phyloP scores from a whole-genome alignment of 2,888 invertebrate genomes.

The Gari tellinella region DNA sequence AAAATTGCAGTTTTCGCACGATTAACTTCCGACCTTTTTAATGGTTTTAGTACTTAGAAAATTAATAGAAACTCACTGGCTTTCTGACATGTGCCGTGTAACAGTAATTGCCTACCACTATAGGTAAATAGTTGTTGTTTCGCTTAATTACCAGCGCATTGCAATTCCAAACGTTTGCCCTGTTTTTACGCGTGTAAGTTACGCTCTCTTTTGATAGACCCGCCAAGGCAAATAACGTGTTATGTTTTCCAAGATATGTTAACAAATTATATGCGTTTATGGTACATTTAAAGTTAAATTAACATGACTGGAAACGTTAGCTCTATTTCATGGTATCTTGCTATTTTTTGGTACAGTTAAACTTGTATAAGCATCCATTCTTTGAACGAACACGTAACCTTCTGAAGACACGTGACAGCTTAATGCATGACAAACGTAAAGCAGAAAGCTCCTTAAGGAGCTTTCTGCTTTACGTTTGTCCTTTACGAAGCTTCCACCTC shows the following conservation, averaged over 20 bases:
- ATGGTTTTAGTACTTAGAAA: conserved; percentile 16
- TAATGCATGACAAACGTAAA: too few species aligned
- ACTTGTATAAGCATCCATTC: conserved; percentile 70
- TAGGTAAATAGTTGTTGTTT: conserved; percentile 63
- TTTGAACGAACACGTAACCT: conserved; percentile 68
- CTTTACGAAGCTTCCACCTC: too few species aligned
- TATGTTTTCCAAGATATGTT: conserved; percentile 38
- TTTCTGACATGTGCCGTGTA: conserved; percentile 27
- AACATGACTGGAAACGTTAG: conserved; percentile 43
- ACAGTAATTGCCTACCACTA: conserved; percentile 46
- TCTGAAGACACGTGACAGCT: too few species aligned
- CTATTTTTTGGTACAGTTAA: conserved; percentile 52
- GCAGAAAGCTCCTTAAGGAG: too few species aligned
- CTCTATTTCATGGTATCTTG: conserved; percentile 53
- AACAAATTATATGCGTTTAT: conserved; percentile 43
- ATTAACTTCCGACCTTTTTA: conserved; percentile 14
- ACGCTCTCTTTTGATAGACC: conserved; percentile 23
- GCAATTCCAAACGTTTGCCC: conserved; percentile 35
- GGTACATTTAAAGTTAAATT: conserved; percentile 57
- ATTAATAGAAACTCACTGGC: conserved; percentile 47
- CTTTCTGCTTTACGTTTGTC: too few species aligned
- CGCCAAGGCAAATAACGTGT: conserved; percentile 50
- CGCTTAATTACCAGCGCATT: conserved; percentile 57
- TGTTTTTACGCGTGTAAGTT: conserved; percentile 41
- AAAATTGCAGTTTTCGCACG: conserved; percentile 4